Percentiles rank a stretch among this genome's conserved stretches.
These are phyloP conservation scores for Dynastes hyllus DNA, from an alignment of 2,888 invertebrate species.

Conservation along the genomic window DNA sequence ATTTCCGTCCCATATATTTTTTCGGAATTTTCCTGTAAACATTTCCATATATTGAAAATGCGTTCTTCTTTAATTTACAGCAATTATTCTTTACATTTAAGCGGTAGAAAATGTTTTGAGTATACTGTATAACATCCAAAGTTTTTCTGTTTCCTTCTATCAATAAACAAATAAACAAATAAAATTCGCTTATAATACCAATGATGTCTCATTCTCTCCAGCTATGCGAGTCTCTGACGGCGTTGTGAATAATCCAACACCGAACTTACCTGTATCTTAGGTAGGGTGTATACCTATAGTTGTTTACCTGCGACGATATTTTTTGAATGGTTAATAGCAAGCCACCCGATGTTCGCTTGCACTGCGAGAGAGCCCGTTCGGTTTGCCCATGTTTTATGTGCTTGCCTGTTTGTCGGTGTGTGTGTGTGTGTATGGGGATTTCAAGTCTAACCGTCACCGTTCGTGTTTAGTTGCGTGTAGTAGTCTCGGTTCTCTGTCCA, in stretches of 20 bases:
- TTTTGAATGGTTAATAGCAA: slow-evolving; percentile 66
- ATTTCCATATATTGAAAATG: too few relatives aligned
- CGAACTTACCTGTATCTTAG: neutral
- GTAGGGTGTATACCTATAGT: slow-evolving; percentile 1
- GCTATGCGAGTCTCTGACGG: too few relatives aligned
- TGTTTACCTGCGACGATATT: slow-evolving; percentile 69
- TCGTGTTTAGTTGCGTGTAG: slow-evolving; percentile 54
- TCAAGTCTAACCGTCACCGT: slow-evolving; percentile 60
- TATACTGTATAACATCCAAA: too few relatives aligned
- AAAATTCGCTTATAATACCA: too few relatives aligned
- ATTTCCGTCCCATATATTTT: too few relatives aligned
- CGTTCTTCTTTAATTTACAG: too few relatives aligned
- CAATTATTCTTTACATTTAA: too few relatives aligned
- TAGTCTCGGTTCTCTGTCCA: slow-evolving; percentile 58
- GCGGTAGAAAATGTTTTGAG: too few relatives aligned
- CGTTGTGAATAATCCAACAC: neutral
- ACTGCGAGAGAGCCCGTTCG: neutral
- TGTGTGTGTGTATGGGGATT: slow-evolving; percentile 57
- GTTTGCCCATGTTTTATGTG: neutral
- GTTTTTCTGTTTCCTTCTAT: too few relatives aligned
- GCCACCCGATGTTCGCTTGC: neutral
- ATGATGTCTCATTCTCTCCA: too few relatives aligned
- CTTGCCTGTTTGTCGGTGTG: neutral
- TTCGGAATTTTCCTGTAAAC: too few relatives aligned
- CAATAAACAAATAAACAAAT: too few relatives aligned